Conservation (phyloP, 2,113 vertebrate genomes). For the Alosa alosa region DNA sequence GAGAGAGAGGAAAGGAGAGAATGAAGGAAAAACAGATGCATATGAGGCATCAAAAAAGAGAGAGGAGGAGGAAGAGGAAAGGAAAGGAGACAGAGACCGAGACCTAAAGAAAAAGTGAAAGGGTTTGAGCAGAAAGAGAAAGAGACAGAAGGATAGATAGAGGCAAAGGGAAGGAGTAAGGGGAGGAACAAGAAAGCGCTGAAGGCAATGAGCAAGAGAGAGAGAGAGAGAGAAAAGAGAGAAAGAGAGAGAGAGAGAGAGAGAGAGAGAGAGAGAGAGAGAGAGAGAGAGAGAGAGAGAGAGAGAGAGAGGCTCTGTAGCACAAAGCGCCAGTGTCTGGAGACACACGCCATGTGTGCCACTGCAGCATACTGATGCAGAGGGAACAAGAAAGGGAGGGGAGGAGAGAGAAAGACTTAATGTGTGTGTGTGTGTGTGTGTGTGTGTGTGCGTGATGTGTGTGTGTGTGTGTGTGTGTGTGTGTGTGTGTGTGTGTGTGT, state of each 20-base stretch:
- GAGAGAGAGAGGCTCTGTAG: constrained; percentile 43
- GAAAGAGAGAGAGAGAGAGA: too few species aligned
- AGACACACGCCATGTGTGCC: constrained; percentile 55
- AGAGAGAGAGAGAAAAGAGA: too few species aligned
- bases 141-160: constrained; percentile 34
- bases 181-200: constrained; percentile 33
- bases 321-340: constrained; percentile 62
- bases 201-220: constrained; percentile 37
- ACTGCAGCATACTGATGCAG: constrained; percentile 62
- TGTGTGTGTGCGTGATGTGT: too few species aligned
- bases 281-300: constrained; percentile 43
- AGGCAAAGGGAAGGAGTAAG: background rate
- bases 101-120: background rate
- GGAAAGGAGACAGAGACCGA: too few species aligned
- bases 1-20: background rate
- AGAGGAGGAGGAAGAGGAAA: background rate
- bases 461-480: too few species aligned
- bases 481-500: too few species aligned
- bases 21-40: constrained; percentile 39
- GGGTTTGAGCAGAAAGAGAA: constrained; percentile 25
- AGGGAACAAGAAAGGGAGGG: constrained; percentile 45
- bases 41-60: too few species aligned
- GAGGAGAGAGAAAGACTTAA: background rate
- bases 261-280: constrained; percentile 29
- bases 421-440: background rate